Evolutionary conservation across 2,113 vertebrate genomes (phyloP).

Genomic region (Mus musculus): GRCm39 chrX:48834001-48834500

Average conservation of each 20-base stretch:
- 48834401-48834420: not conserved
- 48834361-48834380: not conserved
- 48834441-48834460: constrained; percentile 7
- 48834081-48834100: constrained; percentile 2
- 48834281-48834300: constrained; percentile 66
- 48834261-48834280: constrained; percentile 63
- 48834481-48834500: not conserved
- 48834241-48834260: constrained; percentile 71
- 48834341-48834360: constrained; percentile 33
- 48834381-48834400: constrained; percentile 5
- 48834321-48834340: not conserved
- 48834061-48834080: not conserved
- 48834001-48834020: constrained; percentile 53
- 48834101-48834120: constrained; percentile 22
- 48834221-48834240: constrained; percentile 66
- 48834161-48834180: constrained; percentile 17
- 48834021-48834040: constrained; percentile 17
- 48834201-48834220: constrained; percentile 55
- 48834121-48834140: constrained; percentile 30
- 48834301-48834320: constrained; percentile 6
- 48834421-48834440: not conserved
- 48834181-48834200: constrained; percentile 25
- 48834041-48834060: not conserved
- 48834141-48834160: constrained; percentile 11
- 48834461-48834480: not conserved